phyloP scores from a whole-genome alignment of 2,113 vertebrate species.

The Peromyscus polionotus region DNA sequence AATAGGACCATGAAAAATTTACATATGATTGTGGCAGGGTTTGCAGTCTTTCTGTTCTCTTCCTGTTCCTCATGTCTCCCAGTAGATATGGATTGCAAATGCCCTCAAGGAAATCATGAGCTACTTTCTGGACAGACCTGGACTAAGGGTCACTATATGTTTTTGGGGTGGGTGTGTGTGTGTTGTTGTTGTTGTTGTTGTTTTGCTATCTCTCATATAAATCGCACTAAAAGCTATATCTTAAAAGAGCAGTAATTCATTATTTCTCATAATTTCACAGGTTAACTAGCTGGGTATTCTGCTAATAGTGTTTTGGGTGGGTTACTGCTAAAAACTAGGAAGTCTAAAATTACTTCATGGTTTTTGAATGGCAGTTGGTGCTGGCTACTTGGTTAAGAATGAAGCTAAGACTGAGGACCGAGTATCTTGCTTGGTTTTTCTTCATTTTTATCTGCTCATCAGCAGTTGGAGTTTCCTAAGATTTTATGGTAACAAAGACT shows the following conservation, averaged over 20 bases:
- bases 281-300: not conserved
- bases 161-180: not conserved
- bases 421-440: not conserved
- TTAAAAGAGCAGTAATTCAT: conserved; percentile 39
- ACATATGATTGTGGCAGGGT: too few relatives aligned
- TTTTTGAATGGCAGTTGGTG: not conserved
- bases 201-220: not conserved
- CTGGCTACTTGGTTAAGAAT: not conserved
- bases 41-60: not conserved
- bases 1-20: not conserved
- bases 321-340: not conserved
- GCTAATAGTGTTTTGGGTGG: not conserved
- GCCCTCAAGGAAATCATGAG: not conserved
- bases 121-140: not conserved
- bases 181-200: not conserved
- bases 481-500: not conserved
- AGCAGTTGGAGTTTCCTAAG: not conserved
- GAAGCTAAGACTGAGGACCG: not conserved
- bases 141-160: not conserved
- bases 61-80: not conserved
- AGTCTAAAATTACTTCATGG: not conserved
- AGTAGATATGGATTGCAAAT: conserved; percentile 14
- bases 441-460: not conserved
- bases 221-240: not conserved
- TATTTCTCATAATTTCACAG: conserved; percentile 33